These are phyloP conservation scores for Hippotragus niger DNA, from an alignment of 2,113 vertebrate genomes.

Conservation along the genomic window DNA sequence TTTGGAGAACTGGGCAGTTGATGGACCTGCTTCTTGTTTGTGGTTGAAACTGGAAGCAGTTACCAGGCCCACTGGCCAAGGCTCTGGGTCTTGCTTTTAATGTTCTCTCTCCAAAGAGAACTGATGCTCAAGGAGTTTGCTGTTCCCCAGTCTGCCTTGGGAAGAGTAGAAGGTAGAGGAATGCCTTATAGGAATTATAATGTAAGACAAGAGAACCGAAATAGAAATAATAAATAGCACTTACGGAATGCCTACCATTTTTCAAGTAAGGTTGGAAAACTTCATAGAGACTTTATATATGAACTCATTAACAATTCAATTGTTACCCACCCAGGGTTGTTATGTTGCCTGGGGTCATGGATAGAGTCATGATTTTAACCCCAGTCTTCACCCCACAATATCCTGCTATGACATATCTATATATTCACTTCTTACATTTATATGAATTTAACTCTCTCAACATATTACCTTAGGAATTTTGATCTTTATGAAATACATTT, in stretches of 20 bases:
- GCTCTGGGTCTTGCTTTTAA: constrained; percentile 56
- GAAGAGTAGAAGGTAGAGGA: constrained; percentile 40
- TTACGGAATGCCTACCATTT: neutral
- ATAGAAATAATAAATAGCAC: neutral
- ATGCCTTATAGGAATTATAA: neutral
- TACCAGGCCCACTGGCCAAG: constrained; percentile 34
- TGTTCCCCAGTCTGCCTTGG: constrained; percentile 43
- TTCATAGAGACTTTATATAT: neutral
- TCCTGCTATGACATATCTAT: neutral
- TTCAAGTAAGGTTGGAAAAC: constrained; percentile 43
- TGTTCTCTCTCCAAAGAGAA: constrained; percentile 44
- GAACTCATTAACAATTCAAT: neutral
- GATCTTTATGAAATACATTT: neutral
- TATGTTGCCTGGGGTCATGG: neutral
- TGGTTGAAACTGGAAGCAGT: constrained; percentile 35
- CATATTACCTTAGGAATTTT: neutral
- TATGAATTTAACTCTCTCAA: constrained; percentile 14
- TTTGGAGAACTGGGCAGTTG: constrained; percentile 41
- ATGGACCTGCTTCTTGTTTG: constrained; percentile 6
- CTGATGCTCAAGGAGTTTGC: constrained; percentile 28
- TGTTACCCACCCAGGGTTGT: neutral
- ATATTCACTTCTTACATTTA: neutral
- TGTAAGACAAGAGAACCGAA: neutral
- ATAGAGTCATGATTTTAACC: neutral
- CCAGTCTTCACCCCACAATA: neutral